Evolutionary conservation across 1,140 invertebrate genomes (phyloP), one percentile per base, ranked within the genome.

Genomic region (Pristionchus pacificus): DNA sequence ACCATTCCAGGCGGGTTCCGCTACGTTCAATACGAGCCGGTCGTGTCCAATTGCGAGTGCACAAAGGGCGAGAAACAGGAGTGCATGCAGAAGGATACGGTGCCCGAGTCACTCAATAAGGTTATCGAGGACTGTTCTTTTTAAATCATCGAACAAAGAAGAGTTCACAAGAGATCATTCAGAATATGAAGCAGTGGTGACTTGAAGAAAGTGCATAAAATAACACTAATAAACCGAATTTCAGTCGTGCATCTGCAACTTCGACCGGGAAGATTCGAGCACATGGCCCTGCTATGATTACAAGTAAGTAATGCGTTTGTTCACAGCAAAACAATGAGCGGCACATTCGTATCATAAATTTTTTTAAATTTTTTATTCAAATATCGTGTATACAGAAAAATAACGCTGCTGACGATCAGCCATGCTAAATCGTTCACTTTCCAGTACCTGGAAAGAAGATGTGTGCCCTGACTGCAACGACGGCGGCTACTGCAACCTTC

Each of bases 401-500:
- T 49, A 3, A 65, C 29, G 15, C 24, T 2, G 29, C 31, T 65
- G 29, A 14, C 19, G 19, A 14, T 25, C n/a, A 19, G 0, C 25
- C 2, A 38, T 49, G 33, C 58, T 1, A 68, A 60, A 38, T 57
- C 30, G n/a, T 32, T 71, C 25, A 58, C 14, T 30, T 67, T 76
- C 49, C 27, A 80, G 78, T 31, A 70, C 70, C 24, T 77, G 77
- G 77, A 27, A 69, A 2, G 68, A 74, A 59, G 58, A 68, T 2
- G 66, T 74, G n/a, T 77, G 77, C 62, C 77, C 77, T 6, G 77
- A 73, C 28, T 81, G 80, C 64, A 83, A 83, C 74, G 80, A 81
- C 59, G 81, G 83, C 74, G 80, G 80, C 15, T 81, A 79, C 67
- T 81, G 80, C 55, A 81, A 84, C 70, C 60, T 81, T 32, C 80